Evolutionary conservation across 2,888 invertebrate species (phyloP), one percentile per base, ranked within the genome.

Genomic region (Coecobrya sp.): DNA sequence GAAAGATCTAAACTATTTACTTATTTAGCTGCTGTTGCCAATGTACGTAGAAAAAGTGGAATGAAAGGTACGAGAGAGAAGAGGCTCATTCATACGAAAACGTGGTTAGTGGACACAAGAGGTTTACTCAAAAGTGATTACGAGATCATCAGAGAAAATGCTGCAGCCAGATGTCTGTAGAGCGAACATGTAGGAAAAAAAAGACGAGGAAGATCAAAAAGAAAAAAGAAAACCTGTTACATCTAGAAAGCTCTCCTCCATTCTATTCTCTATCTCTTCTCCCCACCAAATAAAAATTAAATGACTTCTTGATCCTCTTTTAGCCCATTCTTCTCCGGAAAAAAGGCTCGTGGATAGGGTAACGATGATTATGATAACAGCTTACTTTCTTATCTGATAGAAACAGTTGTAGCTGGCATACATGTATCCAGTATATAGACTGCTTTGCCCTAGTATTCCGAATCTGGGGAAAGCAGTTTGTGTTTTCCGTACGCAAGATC

Each of bases 41-140:
- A 13, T 11, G 52, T 52, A 16, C 11, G 65, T 65, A 25, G 27
- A n/a, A 36, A 68, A 25, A 79, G n/a, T n/a, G n/a, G n/a, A n/a
- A 10, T 65, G 65, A 79, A 65, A 79, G 79, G 59, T 62, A 87
- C 5, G 22, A 22, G 19, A 45, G 42, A 49, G n/a, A n/a, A n/a
- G n/a, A n/a, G n/a, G n/a, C n/a, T n/a, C n/a, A n/a, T 7, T 13
- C 49, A 19, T 30, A 49, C 10, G 42, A 87, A 88, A 88, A 81
- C 19, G 52, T 89, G 68, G 82, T 91, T 73, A 87, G 82, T 86
- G 82, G 82, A 82, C 91, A 45, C 86, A 73, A 86, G 91, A 87
- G 87, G 73, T 82, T 86, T 82, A 73, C 70, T 82, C 30, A 79
- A 22, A 22, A 81, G 81, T 91, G 87, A 87, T 91, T 91, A 91